phyloP scores from a whole-genome alignment of 2,797 vertebrate species.

The Hephaestus fuliginosus region DNA sequence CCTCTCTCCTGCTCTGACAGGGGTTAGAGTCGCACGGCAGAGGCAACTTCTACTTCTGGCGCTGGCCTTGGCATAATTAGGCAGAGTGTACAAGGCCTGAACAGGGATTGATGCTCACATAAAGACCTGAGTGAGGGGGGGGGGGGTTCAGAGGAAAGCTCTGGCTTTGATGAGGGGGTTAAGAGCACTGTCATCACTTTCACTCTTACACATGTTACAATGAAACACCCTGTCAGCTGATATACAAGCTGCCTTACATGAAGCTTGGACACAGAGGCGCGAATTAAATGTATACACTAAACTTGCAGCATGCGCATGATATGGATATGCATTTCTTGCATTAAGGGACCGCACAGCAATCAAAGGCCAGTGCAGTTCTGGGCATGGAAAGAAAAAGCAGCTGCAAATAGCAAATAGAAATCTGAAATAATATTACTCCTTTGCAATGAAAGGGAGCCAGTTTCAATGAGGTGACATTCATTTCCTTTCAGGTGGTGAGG shows the following conservation, averaged over 20 bases:
- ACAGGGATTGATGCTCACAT: constrained; percentile 68
- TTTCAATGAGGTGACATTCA: constrained; percentile 72
- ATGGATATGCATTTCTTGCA: constrained; percentile 12
- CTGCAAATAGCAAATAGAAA: constrained; percentile 34
- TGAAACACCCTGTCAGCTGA: constrained; percentile 67
- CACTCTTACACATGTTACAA: constrained; percentile 63
- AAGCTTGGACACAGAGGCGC: constrained; percentile 4
- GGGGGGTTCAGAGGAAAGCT: constrained; percentile 64
- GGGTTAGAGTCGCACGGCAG: constrained; percentile 45
- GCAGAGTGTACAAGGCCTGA: constrained; percentile 61
- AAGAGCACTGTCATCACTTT: constrained; percentile 75
- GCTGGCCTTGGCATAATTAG: constrained; percentile 76
- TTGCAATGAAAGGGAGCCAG: constrained; percentile 56
- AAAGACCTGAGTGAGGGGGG: constrained; percentile 55
- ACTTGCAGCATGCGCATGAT: not conserved
- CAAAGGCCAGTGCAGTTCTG: constrained; percentile 19
- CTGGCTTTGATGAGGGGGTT: constrained; percentile 75
- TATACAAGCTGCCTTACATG: constrained; percentile 38
- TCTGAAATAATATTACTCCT: constrained; percentile 52
- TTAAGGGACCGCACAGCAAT: constrained; percentile 26
- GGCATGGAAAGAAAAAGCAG: constrained; percentile 6
- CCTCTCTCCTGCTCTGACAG: constrained; percentile 56
- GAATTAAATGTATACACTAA: constrained; percentile 7
- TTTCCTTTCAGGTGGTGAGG: constrained; percentile 75
- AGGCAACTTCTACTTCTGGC: constrained; percentile 60